Evolutionary conservation across 2,888 invertebrate species (phyloP), one percentile per base, ranked within the genome.

Genomic region (Ophion slaviceki): DNA sequence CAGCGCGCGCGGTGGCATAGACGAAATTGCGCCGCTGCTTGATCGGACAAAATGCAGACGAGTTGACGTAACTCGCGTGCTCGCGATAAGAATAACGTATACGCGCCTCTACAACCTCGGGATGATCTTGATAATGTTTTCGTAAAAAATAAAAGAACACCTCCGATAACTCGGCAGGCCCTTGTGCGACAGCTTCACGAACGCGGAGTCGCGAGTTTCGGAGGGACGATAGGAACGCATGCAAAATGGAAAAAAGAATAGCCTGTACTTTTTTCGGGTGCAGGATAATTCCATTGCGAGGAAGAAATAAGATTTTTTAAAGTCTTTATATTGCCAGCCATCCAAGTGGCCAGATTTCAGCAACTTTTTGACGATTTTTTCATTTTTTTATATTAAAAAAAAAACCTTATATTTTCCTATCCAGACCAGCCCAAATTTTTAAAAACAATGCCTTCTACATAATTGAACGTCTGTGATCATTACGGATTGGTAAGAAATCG

Each of bases 1-100:
- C 76, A 85, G 66, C 32, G 4, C 68, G 24, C 45, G 40, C 68
- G 75, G 28, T 62, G 20, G 81, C 53, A 67, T 17, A 53, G 66
- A 75, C 74, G 74, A 78, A 72, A 79, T 82, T 57, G 68, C 70
- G 62, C 14, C 45, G 66, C 36, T 59, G 24, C 70, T 14, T 17
- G 32, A 71, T 72, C 74, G 20, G 72, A 72, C 74, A 14, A 77
- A 57, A 64, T 64, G 74, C 47, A 53, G 36, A 20, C 32, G 17
- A 36, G 24, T 75, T 75, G 74, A 75, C 67, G 67, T 75, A 75
- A 72, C 79, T 79, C 79, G 78, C 79, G 79, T 79, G 78, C 53
- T 79, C 61, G 53, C 24, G 47, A 53, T 71, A 32, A 80, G 24
- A 71, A 3, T 20, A 64, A 20, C 24, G 20, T 68, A 32, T 61